These are phyloP conservation scores for Aphrocallistes beatrix DNA, from an alignment of 37 sponge, comb jelly and placozoan species.

Conservation along the genomic window DNA sequence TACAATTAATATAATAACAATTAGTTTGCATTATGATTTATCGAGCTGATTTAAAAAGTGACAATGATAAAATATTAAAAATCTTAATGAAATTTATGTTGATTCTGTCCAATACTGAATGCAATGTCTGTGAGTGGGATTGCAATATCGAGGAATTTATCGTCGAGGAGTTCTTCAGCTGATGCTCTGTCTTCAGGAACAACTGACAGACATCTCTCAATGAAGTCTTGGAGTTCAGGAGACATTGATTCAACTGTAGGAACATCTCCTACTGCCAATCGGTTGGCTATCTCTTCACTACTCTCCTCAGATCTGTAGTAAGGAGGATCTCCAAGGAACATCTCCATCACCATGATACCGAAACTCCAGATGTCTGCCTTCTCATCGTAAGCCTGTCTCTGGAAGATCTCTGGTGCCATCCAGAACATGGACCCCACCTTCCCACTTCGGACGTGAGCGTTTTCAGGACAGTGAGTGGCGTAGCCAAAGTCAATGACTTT, in stretches of 20 bases:
- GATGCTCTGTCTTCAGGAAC: not conserved
- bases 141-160: not conserved
- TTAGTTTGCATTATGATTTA: no score
- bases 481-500: not conserved
- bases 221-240: not conserved
- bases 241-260: not conserved
- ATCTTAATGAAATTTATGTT: not conserved
- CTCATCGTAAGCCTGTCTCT: not conserved
- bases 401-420: not conserved
- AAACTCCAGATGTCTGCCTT: conserved; percentile 11
- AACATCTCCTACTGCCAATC: not conserved
- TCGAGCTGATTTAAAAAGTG: no score
- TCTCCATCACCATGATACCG: conserved; percentile 13
- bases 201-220: not conserved
- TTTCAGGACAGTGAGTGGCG: conserved; percentile 6
- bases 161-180: conserved; percentile 2
- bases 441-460: not conserved
- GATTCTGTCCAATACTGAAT: not conserved
- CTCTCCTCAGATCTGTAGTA: not conserved
- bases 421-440: conserved; percentile 12
- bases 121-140: not conserved
- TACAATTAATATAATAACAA: no score
- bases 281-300: not conserved
- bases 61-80: no score
- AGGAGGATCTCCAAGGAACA: conserved; percentile 8